A percentile compares a stretch with the other conserved stretches of the same genome.
Evolutionary conservation across 2,888 invertebrate species (phyloP).

Genomic region (Tholera decimalis): DNA sequence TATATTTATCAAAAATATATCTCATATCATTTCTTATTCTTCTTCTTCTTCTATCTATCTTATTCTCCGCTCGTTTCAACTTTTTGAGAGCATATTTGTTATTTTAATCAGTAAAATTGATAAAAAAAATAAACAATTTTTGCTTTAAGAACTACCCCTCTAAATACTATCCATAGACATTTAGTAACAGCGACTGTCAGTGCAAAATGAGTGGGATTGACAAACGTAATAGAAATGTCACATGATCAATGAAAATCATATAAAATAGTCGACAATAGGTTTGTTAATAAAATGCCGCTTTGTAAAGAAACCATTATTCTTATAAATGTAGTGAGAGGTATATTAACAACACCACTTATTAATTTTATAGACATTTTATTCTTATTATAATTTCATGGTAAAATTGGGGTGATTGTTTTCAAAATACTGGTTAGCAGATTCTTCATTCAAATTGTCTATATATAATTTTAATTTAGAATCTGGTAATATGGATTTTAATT

Average conservation of each 20-base stretch:
- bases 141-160: neutral
- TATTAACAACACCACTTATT: conserved; percentile 3
- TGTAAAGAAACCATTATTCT: neutral
- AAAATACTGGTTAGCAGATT: no score
- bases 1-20: conserved; percentile 53
- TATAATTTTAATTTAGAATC: no score
- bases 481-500: no score
- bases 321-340: neutral
- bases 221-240: neutral
- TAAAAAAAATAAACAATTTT: neutral
- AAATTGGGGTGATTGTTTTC: no score
- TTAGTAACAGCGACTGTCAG: neutral
- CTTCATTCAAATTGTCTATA: no score
- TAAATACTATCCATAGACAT: neutral
- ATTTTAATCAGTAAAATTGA: neutral
- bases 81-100: conserved; percentile 18
- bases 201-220: neutral
- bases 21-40: no score
- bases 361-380: neutral
- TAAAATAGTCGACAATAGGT: neutral
- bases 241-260: no score
- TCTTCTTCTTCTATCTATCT: neutral
- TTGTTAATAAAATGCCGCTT: neutral
- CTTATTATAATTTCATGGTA: no score
- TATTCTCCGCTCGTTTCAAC: neutral